Evolutionary conservation across 2,888 invertebrate genomes (phyloP), one percentile per base, ranked within the genome.

Genomic region (Dynastes tityus): DNA sequence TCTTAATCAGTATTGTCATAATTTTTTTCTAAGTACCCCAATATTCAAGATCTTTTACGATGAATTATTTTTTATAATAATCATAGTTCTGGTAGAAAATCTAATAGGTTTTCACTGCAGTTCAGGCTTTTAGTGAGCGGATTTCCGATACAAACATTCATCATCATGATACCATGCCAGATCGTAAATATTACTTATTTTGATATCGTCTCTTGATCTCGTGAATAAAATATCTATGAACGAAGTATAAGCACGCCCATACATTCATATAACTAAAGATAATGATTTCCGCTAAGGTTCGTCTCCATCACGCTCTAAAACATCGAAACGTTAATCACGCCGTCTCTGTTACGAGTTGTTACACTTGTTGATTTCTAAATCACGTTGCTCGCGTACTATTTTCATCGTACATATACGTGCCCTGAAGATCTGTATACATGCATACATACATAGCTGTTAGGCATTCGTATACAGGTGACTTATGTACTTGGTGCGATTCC

Each of bases 291-390:
- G 68, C 68, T 67, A 68, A 68, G 22, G 27, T 27, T 51, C 11
- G 22, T n/a, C 8, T 27, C 27, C n/a, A 11, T 73, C 40, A 58
- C 45, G n/a, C 13, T 74, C 16, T 16, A 63, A 61, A n/a, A 16
- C 9, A 16, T 61, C 61, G 40, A 74, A 40, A 45, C 61, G 45
- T n/a, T 55, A 40, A 73, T 74, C 58, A 61, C n/a, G 32, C 27
- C 22, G 53, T 2, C 71, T 67, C 61, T 51, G 64, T 78, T 53
- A n/a, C 11, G 65, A 29, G 63, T 64, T 71, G 64, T 73, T 64
- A 73, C 64, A 78, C 73, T 78, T 78, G 63, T 78, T 78, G 78
- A 78, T 71, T 77, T 71, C 63, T 67, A 77, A 77, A 68, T 78
- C 64, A 73, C 71, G 45, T 45, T 27, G 22, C 37, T 16, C 22